Evolutionary conservation across 2,888 invertebrate species (phyloP), one percentile per base, ranked within the genome.

Genomic region (Neocrepidodera transversa): DNA sequence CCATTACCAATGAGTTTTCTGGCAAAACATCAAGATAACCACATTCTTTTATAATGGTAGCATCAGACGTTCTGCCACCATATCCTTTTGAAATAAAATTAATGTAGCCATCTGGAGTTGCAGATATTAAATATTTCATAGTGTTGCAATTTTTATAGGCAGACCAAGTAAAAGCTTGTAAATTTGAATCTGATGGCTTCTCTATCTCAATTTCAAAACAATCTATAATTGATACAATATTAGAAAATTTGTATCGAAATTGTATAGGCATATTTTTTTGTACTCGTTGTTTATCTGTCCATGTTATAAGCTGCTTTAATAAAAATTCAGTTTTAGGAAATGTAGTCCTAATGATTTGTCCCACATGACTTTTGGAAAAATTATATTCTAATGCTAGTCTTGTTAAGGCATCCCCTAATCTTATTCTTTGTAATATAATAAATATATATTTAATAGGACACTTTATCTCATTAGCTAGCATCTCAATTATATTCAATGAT

Each of bases 11-110:
- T n/a, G 7, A 8, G 13, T n/a, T 14, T n/a, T n/a, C 10, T 20
- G 45, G 38, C 17, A 53, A 11, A 20, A 16, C 17, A 8, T 58
- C 30, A 6, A 52, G 30, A 26, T 23, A 58, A 2, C 28, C 45
- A 47, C 42, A 30, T 1, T 53, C 10, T 38, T 53, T 32, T 8
- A 59, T 16, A 10, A 59, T 32, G 2, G 17, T 23, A n/a, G 6
- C 23, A 43, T 49, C 50, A 17, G 43, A 40, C 1, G 28, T 16
- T 26, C 54, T n/a, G 2, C 54, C 49, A 2, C 43, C 43, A 49
- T 42, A 59, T 28, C 54, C 59, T 6, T 7, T 5, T 3, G 59
- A 54, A 23, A 54, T 36, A 35, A 49, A 59, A 49, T 59, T 54
- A 1, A 58, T 48, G 11, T 49, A 20, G 11, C 54, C 54, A 36